Evolutionary conservation across 2,113 vertebrate species (phyloP).

Genomic region (Etia nguti): DNA sequence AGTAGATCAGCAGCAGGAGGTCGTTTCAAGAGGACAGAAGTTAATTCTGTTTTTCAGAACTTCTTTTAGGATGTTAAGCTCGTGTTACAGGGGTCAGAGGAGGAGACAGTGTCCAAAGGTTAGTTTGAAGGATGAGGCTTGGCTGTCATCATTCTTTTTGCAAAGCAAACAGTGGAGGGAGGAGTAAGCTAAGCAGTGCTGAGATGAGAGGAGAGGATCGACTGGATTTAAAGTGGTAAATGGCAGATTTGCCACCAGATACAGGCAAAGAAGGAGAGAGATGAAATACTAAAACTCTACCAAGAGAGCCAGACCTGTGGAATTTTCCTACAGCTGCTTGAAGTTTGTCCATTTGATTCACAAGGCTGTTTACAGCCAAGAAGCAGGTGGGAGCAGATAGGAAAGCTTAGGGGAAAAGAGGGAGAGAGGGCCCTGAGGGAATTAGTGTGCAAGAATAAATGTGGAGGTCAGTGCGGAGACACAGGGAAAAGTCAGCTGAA

Average conservation of each 20-base stretch:
- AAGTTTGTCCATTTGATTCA: neutral
- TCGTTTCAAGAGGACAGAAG: neutral
- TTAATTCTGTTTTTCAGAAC: constrained; percentile 23
- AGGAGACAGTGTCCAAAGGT: neutral
- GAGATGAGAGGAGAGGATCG: neutral
- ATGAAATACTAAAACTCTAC: constrained; percentile 1
- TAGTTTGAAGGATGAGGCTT: neutral
- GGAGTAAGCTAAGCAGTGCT: neutral
- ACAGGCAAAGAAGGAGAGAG: neutral
- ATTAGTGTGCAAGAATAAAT: neutral
- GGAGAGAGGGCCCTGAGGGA: neutral
- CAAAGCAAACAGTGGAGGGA: neutral
- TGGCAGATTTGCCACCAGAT: neutral
- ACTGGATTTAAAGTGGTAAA: neutral
- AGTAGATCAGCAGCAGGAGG: neutral
- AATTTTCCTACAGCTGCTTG: constrained; percentile 5
- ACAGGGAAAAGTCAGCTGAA: neutral
- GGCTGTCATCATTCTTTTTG: neutral
- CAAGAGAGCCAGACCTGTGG: neutral
- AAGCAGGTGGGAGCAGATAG: constrained; percentile 3
- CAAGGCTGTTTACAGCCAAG: constrained; percentile 2
- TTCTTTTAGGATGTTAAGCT: constrained; percentile 23
- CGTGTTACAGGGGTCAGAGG: constrained; percentile 4
- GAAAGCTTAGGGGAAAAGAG: neutral
- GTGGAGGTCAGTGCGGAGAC: neutral